These are phyloP conservation scores for Sabatieria punctata DNA, from an alignment of 2,888 invertebrate species.

Conservation along the genomic window DNA sequence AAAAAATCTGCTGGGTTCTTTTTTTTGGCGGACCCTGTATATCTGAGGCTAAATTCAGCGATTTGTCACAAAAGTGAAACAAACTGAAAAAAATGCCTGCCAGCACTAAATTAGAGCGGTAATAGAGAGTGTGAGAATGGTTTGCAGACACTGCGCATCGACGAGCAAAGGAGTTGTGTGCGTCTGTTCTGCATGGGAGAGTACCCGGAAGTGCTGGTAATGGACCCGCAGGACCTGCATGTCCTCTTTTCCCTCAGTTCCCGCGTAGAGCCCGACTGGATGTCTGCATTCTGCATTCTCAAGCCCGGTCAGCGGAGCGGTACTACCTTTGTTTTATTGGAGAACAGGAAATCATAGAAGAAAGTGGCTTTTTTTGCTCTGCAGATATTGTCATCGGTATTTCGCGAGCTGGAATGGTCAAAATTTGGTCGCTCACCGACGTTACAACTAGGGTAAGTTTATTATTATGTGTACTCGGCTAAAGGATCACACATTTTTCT, in stretches of 20 bases:
- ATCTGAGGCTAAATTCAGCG: too few species aligned
- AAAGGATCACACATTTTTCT: neutral
- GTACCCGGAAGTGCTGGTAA: conserved; percentile 87
- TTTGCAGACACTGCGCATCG: conserved; percentile 7
- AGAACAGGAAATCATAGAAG: too few species aligned
- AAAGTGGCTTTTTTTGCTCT: too few species aligned
- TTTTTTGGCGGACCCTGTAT: too few species aligned
- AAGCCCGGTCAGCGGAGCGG: conserved; percentile 48
- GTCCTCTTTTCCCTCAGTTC: conserved; percentile 77
- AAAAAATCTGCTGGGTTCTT: too few species aligned
- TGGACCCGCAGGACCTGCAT: conserved; percentile 88
- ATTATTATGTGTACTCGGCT: conserved; percentile 5
- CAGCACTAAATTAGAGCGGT: too few species aligned
- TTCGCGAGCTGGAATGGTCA: conserved; percentile 27
- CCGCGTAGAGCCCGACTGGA: conserved; percentile 94
- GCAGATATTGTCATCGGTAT: conserved; percentile 25
- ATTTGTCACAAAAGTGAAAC: too few species aligned
- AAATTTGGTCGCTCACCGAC: conserved; percentile 27
- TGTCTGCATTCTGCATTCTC: conserved; percentile 75
- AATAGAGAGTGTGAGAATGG: too few species aligned
- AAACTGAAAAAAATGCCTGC: too few species aligned
- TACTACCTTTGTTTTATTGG: too few species aligned
- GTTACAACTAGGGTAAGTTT: conserved; percentile 19
- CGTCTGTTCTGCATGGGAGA: conserved; percentile 90
- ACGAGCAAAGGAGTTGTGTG: conserved; percentile 19